Conservation (phyloP, 1,140 invertebrate species). For the Hypothenemus hampei region DNA sequence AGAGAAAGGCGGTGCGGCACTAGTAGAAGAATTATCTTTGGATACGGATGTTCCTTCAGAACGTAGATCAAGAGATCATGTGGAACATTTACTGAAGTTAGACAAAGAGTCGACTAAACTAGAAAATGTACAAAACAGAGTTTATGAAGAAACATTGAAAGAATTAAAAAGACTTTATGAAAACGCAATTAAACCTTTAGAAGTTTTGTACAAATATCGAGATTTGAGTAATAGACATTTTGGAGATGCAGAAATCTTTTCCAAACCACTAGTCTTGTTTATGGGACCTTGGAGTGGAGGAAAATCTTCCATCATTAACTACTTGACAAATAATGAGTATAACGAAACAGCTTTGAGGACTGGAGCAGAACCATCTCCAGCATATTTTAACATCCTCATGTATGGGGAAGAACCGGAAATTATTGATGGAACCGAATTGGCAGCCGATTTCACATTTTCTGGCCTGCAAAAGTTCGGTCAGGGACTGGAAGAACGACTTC, state of each 20-base stretch:
- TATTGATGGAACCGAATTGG: conserved; percentile 85
- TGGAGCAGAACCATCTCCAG: conserved; percentile 87
- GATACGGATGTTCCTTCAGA: conserved; percentile 71
- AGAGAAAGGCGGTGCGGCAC: conserved; percentile 37
- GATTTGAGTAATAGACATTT: conserved; percentile 90
- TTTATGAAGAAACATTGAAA: conserved; percentile 70
- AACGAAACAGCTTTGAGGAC: conserved; percentile 76
- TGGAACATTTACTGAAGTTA: conserved; percentile 73
- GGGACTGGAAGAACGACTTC: conserved; percentile 81
- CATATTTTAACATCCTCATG: conserved; percentile 91
- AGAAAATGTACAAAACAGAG: conserved; percentile 66
- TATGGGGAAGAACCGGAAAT: conserved; percentile 79
- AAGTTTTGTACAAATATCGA: conserved; percentile 84
- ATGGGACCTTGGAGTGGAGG: conserved; percentile 95
- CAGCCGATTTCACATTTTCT: conserved; percentile 89
- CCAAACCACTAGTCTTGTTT: conserved; percentile 86
- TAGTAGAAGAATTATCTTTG: conserved; percentile 55
- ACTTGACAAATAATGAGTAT: conserved; percentile 82
- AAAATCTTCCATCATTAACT: conserved; percentile 92
- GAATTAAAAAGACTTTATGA: conserved; percentile 87
- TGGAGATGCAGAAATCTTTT: conserved; percentile 92
- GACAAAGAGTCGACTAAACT: conserved; percentile 68
- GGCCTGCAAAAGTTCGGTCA: conserved; percentile 93
- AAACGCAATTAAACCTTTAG: conserved; percentile 82
- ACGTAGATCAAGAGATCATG: conserved; percentile 70